phyloP scores from a whole-genome alignment of 2,888 invertebrate species.

The Masnerella sp. region DNA sequence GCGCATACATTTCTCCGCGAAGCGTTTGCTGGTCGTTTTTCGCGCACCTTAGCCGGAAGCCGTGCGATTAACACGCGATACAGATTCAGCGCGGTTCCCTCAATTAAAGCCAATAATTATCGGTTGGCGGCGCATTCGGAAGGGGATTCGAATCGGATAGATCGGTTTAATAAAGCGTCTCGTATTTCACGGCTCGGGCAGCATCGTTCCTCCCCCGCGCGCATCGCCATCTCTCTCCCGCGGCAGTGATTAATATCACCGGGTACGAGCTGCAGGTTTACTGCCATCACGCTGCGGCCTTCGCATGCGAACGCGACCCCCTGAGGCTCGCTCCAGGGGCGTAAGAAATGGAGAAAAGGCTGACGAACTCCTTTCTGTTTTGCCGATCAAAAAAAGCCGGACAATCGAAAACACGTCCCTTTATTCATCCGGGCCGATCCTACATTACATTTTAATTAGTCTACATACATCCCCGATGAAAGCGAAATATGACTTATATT shows the following conservation, averaged over 20 bases:
- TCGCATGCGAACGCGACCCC: slow-evolving; percentile 56
- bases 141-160: slow-evolving; percentile 58
- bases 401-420: slow-evolving; percentile 32
- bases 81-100: slow-evolving; percentile 45
- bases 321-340: slow-evolving; percentile 56
- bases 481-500: too few relatives aligned
- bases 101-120: slow-evolving; percentile 58
- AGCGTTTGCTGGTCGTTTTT: slow-evolving; percentile 8
- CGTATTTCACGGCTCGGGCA: slow-evolving; percentile 66
- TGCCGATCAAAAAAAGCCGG: slow-evolving; percentile 26
- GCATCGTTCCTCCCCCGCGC: slow-evolving; percentile 24
- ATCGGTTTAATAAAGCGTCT: slow-evolving; percentile 70
- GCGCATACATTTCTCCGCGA: slow-evolving; percentile 20
- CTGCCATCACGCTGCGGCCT: slow-evolving; percentile 68
- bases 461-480: too few relatives aligned
- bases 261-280: slow-evolving; percentile 66
- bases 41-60: slow-evolving; percentile 54
- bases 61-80: slow-evolving; percentile 55
- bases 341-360: slow-evolving; percentile 54
- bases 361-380: slow-evolving; percentile 50
- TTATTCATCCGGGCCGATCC: too few relatives aligned
- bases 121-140: slow-evolving; percentile 39
- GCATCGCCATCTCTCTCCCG: slow-evolving; percentile 32
- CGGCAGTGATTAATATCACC: slow-evolving; percentile 68
- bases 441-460: too few relatives aligned